Evolutionary conservation across 2,797 vertebrate species (phyloP), one percentile per base, ranked within the genome.

Genomic region (Chromobotia macracanthus): DNA sequence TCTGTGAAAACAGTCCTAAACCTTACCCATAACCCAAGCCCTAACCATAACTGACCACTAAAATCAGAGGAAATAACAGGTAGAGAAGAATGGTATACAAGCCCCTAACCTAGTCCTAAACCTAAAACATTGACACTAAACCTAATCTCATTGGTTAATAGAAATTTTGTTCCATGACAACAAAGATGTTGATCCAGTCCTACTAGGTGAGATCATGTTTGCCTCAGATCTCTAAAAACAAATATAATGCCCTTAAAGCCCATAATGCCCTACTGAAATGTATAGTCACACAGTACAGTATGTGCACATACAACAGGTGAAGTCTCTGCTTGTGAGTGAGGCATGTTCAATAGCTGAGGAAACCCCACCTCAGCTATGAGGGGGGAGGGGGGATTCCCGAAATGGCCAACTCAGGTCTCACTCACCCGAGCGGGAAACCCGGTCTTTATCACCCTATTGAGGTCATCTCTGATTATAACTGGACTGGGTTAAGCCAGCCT

Each of bases 331-430:
- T 79, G 23, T 83, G 55, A 82, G 79, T 70, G 58, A 72, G 38
- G 79, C 82, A 48, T 69, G 71, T 69, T 61, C 23, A 63, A 64
- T 41, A 82, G 74, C 63, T 77, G 83, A 92, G 92, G 93, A 94
- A 94, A 93, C 92, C 89, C 89, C 93, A 94, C 93, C 92, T 92
- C 87, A 82, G 1, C 72, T 11, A 87, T 75, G 87, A 92, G 91
- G 87, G 87, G 91, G 87, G 87, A 44, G 88, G 91, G 90, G 88
- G 91, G 90, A 90, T 91, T 88, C 90, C 90, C 88, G 71, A 84
- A 82, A 74, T 21, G 53, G 48, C 58, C 72, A 31, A 48, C 61
- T 79, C 51, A 61, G 72, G 72, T 66, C 67, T 48, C 25, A 73
- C 50, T 81, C 44, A 35, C 38, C 63, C 44, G 50, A 70, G 60